Evolutionary conservation across 1,140 invertebrate genomes (phyloP), one percentile per base, ranked within the genome.

Genomic region (Pentalonia nigronervosa): DNA sequence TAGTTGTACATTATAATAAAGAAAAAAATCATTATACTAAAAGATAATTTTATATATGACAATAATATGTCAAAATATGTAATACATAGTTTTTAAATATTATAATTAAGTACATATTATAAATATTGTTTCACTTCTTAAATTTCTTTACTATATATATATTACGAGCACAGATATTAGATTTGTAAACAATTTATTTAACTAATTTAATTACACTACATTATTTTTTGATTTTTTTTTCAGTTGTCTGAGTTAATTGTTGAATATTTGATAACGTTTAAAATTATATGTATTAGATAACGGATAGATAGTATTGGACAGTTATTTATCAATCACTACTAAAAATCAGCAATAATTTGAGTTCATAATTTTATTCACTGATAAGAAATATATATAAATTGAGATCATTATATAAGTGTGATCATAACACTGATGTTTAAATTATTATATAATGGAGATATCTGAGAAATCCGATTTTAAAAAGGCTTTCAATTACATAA

Each of bases 261-360:
- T 89, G 23, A 89, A n/a, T 53, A 30, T 50, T 87, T 50, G 47
- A 48, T n/a, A n/a, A n/a, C 47, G 7, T 48, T 87, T 89, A 47
- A 86, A 86, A 76, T 86, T 17, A 25, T 76, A 41, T n/a, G 23
- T 50, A 89, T 34, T 89, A 34, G n/a, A 36, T 34, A 11, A 89
- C 25, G 20, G 1, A n/a, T 86, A 86, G 25, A 86, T 30, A 86
- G 60, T 76, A 76, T 86, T 86, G 21, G 7, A 87, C 47, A 50
- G 20, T n/a, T 50, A 8, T 89, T 36, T 30, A 87, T 87, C 47
- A 30, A 47, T 86, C 25, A 86, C 30, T 45, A 48, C 45, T 86
- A 48, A n/a, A 87, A 87, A 48, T 48, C 8, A 36, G 87, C 48
- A 89, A 89, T 89, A 89, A 89, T 53, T 53, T 53, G 87, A 50